Evolutionary conservation across 2,888 invertebrate species (phyloP).

Genomic region (Agrotis exclamationis): DNA sequence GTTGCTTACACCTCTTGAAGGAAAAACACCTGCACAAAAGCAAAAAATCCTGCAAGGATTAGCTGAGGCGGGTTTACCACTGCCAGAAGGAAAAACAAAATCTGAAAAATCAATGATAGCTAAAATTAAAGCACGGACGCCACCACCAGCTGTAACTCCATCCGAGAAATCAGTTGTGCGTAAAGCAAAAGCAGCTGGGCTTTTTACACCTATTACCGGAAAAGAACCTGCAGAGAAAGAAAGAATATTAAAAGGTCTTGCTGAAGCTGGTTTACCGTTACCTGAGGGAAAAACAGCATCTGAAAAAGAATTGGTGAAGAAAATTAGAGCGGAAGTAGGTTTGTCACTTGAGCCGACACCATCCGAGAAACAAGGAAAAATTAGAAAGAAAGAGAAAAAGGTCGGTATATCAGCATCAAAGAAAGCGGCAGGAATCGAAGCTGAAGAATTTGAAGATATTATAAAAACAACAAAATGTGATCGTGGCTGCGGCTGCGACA

Average conservation of each 20-base stretch:
- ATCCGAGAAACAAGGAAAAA: constrained; percentile 71
- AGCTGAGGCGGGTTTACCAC: constrained; percentile 21
- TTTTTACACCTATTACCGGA: constrained; percentile 73
- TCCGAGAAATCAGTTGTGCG: constrained; percentile 70
- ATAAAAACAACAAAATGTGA: constrained; percentile 81
- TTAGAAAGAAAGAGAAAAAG: constrained; percentile 65
- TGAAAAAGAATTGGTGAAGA: constrained; percentile 73
- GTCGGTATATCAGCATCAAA: constrained; percentile 64
- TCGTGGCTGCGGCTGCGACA: constrained; percentile 81
- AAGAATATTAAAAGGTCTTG: constrained; percentile 73
- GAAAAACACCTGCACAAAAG: constrained; percentile 36
- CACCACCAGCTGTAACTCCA: constrained; percentile 30
- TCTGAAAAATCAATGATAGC: constrained; percentile 62
- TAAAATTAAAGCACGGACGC: constrained; percentile 32
- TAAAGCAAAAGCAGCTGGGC: constrained; percentile 72
- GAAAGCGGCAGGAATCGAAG: constrained; percentile 64
- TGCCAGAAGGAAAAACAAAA: constrained; percentile 46
- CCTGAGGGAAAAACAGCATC: constrained; percentile 75
- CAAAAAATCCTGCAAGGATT: constrained; percentile 31
- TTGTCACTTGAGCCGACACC: constrained; percentile 67
- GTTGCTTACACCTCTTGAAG: constrained; percentile 33
- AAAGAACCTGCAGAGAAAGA: constrained; percentile 73
- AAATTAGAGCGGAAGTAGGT: constrained; percentile 66
- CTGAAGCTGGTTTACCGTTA: constrained; percentile 73
- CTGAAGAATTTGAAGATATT: constrained; percentile 76